A percentile compares a stretch with the other conserved stretches of the same genome.
Evolutionary conservation across 2,113 vertebrate genomes (phyloP).

Genomic region (Tiliqua scincoides): DNA sequence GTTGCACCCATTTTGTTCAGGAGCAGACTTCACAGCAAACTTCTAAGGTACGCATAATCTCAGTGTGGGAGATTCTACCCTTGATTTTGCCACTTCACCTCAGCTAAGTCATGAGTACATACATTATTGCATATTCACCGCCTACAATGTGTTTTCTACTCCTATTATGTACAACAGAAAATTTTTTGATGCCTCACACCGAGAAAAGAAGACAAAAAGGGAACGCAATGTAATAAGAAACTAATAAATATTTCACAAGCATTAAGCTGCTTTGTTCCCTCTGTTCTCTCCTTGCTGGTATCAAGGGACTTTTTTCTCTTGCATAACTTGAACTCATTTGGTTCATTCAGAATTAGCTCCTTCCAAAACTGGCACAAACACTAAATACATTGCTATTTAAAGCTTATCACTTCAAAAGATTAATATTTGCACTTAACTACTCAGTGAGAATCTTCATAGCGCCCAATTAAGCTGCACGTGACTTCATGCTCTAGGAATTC

Average conservation of each 20-base stretch:
- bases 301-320: conserved; percentile 4
- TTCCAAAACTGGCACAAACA: background rate
- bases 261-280: conserved; percentile 16
- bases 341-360: background rate
- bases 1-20: too few species aligned
- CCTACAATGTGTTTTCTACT: background rate
- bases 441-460: background rate
- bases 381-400: conserved; percentile 1
- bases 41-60: too few species aligned
- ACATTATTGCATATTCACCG: background rate
- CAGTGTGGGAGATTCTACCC: too few species aligned
- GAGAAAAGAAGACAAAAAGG: background rate
- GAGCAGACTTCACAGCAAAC: too few species aligned
- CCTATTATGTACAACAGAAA: background rate
- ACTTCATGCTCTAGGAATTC: background rate
- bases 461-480: background rate
- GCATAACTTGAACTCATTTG: conserved; percentile 4
- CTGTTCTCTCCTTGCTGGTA: background rate
- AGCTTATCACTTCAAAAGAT: background rate
- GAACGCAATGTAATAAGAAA: conserved; percentile 15
- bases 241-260: conserved; percentile 33
- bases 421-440: background rate
- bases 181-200: background rate
- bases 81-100: background rate
- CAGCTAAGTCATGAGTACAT: background rate